Conservation (phyloP, 2,888 invertebrate genomes). For the Endotricha flammealis region DNA sequence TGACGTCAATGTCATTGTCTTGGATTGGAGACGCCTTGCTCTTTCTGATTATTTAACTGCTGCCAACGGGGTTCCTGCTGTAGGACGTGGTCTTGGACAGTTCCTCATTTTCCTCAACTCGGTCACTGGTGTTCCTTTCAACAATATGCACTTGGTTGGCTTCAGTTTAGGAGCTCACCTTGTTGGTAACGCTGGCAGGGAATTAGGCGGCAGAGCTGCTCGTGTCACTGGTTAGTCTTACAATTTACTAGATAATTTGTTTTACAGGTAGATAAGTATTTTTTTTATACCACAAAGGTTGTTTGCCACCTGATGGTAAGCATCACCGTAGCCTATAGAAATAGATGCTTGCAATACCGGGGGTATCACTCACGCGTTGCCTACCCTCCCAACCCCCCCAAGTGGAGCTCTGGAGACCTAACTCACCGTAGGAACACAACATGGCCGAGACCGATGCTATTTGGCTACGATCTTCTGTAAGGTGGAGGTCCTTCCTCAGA, state of each 20-base stretch:
- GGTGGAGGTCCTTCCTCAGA: not conserved
- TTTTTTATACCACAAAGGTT: not conserved
- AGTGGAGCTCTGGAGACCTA: not conserved
- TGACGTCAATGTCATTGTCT: constrained; percentile 41
- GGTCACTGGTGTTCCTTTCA: constrained; percentile 9
- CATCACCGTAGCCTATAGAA: not conserved
- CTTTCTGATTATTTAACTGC: constrained; percentile 36
- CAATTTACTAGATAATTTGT: too few relatives aligned
- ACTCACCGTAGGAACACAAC: not conserved
- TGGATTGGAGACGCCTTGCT: constrained; percentile 46
- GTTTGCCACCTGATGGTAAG: not conserved
- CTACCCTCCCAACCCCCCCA: not conserved
- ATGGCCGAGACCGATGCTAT: not conserved
- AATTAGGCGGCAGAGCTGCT: constrained; percentile 14
- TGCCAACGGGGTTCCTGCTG: constrained; percentile 33
- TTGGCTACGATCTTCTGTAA: not conserved
- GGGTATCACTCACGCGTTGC: not conserved
- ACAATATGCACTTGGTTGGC: constrained; percentile 19
- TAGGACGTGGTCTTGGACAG: constrained; percentile 33
- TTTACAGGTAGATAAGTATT: too few relatives aligned
- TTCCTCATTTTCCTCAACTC: constrained; percentile 10
- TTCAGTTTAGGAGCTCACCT: constrained; percentile 25
- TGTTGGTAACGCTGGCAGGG: constrained; percentile 22
- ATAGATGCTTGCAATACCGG: not conserved
- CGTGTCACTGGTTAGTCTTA: constrained; percentile 16